These are phyloP conservation scores for Tachina fera DNA, from an alignment of 2,888 invertebrate genomes.

Conservation along the genomic window DNA sequence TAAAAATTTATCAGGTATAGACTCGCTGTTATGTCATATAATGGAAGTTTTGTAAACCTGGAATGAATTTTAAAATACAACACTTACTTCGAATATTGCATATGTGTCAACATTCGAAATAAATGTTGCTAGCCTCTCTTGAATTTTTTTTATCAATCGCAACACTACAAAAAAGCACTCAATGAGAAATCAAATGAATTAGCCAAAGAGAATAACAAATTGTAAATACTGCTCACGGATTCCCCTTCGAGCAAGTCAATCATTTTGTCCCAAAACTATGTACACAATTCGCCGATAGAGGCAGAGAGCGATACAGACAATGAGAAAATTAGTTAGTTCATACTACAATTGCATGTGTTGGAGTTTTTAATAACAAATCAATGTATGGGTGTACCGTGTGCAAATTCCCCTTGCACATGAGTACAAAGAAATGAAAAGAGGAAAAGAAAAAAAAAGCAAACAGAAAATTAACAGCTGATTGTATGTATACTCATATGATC, in stretches of 20 bases:
- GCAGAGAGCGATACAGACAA: background rate
- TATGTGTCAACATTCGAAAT: constrained; percentile 40
- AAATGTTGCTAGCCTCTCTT: constrained; percentile 63
- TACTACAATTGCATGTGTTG: constrained; percentile 4
- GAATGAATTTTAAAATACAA: constrained; percentile 55
- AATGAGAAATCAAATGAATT: constrained; percentile 37
- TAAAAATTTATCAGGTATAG: too few relatives aligned
- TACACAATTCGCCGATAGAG: constrained; percentile 13
- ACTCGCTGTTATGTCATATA: too few relatives aligned
- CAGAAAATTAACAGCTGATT: constrained; percentile 65
- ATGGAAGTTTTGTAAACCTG: constrained; percentile 24
- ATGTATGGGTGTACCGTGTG: constrained; percentile 38
- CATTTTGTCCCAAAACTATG: constrained; percentile 31
- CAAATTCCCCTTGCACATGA: constrained; percentile 58
- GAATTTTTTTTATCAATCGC: constrained; percentile 34
- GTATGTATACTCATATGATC: constrained; percentile 55
- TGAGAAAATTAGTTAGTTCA: background rate
- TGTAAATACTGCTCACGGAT: constrained; percentile 22
- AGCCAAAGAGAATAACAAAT: constrained; percentile 13
- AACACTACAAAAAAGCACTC: constrained; percentile 34
- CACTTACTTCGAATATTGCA: background rate
- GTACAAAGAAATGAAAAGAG: background rate
- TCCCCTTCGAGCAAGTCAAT: constrained; percentile 12
- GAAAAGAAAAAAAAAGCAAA: constrained; percentile 44
- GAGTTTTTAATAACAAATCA: background rate